Evolutionary conservation across 2,888 invertebrate species (phyloP).

Genomic region (Hirtodrosophila cameraria): DNA sequence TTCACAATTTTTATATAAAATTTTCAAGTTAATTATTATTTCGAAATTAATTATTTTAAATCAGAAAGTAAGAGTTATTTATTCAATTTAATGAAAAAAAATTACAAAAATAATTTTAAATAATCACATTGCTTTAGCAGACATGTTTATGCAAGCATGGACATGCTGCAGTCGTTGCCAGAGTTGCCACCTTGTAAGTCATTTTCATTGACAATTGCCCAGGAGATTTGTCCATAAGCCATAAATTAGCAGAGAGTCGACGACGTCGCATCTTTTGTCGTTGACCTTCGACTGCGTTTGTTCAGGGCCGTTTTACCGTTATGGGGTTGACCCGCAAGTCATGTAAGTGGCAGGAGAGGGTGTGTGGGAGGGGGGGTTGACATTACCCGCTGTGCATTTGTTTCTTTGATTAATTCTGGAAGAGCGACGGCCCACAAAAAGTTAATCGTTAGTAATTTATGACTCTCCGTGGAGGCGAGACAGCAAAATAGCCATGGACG

Average conservation of each 20-base stretch:
- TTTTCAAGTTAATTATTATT: too few relatives aligned
- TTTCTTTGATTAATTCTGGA: slow-evolving; percentile 64
- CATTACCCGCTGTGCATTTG: slow-evolving; percentile 53
- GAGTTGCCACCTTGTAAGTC: slow-evolving; percentile 17
- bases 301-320: slow-evolving; percentile 23
- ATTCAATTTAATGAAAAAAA: too few relatives aligned
- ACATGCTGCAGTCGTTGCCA: not conserved
- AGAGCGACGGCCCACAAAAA: slow-evolving; percentile 55
- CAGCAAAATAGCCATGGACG: slow-evolving; percentile 14
- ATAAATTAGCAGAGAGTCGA: slow-evolving; percentile 45
- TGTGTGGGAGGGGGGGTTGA: slow-evolving; percentile 1
- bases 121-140: too few relatives aligned
- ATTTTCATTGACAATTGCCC: slow-evolving; percentile 39
- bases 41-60: too few relatives aligned
- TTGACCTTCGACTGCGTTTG: slow-evolving; percentile 46
- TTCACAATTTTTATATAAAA: too few relatives aligned
- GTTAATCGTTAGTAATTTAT: slow-evolving; percentile 79
- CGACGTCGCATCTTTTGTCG: slow-evolving; percentile 9
- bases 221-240: slow-evolving; percentile 43
- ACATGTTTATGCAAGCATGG: too few relatives aligned
- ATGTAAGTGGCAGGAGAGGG: not conserved
- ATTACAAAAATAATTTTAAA: too few relatives aligned
- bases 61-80: too few relatives aligned
- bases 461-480: slow-evolving; percentile 46
- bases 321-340: slow-evolving; percentile 44